These are phyloP conservation scores for Cettia cetti DNA, from an alignment of 2,113 vertebrate genomes.

Conservation along the genomic window DNA sequence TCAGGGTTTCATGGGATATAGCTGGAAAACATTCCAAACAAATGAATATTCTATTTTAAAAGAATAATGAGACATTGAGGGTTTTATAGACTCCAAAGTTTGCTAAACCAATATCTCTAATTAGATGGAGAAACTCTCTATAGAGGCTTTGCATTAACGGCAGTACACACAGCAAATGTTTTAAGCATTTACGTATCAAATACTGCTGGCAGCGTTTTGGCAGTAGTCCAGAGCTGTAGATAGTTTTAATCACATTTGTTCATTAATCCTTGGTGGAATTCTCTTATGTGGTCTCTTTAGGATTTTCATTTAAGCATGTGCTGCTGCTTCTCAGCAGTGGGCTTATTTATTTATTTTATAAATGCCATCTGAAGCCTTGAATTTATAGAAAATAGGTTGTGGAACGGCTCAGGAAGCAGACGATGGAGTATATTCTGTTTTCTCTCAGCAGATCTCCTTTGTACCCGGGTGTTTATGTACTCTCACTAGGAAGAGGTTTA, in stretches of 20 bases:
- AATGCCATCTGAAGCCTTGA: neutral
- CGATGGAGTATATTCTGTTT: neutral
- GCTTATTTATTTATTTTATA: constrained; percentile 43
- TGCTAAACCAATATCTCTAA: constrained; percentile 57
- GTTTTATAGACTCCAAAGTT: constrained; percentile 32
- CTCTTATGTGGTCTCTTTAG: constrained; percentile 43
- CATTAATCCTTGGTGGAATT: constrained; percentile 48
- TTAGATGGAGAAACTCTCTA: constrained; percentile 23
- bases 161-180: constrained; percentile 1
- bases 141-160: neutral
- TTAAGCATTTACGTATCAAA: constrained; percentile 43
- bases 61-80: constrained; percentile 49
- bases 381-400: neutral
- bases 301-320: constrained; percentile 44
- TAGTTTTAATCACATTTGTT: constrained; percentile 48
- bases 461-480: neutral
- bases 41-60: constrained; percentile 59
- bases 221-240: constrained; percentile 14
- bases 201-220: constrained; percentile 5
- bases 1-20: constrained; percentile 21
- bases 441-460: neutral
- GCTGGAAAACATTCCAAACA: constrained; percentile 57
- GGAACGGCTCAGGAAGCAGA: neutral
- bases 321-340: constrained; percentile 17
- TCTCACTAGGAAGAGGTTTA: constrained; percentile 3